These are phyloP conservation scores for Adineta ricciae DNA, from an alignment of 2,888 invertebrate species.

Conservation along the genomic window DNA sequence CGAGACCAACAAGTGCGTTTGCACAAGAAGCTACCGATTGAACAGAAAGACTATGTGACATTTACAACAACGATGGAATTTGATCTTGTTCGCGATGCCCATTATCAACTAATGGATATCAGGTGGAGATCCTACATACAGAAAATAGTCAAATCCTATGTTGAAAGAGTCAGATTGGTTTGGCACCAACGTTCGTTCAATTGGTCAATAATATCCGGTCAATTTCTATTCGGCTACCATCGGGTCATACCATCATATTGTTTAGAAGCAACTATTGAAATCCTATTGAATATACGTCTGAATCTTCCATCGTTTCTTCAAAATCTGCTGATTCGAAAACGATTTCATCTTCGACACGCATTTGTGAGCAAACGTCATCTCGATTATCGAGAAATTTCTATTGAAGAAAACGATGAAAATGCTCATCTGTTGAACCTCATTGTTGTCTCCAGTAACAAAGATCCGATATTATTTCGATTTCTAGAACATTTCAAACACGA, in stretches of 20 bases:
- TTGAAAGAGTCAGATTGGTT: neutral
- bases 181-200: neutral
- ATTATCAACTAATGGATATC: neutral
- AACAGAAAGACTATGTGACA: neutral
- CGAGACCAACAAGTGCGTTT: neutral
- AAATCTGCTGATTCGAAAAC: neutral
- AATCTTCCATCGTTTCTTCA: too few relatives aligned
- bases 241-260: neutral
- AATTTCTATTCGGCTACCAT: neutral
- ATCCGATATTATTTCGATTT: neutral
- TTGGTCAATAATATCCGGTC: neutral
- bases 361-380: neutral
- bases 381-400: neutral
- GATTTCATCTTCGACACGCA: neutral
- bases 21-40: neutral
- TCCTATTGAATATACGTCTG: neutral
- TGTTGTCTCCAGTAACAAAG: constrained; percentile 13
- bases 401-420: neutral
- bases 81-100: neutral
- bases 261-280: neutral
- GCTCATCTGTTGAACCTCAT: neutral
- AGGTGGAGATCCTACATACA: neutral
- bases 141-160: neutral
- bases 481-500: neutral
- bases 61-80: neutral